Conservation (phyloP, 2,888 invertebrate genomes). For the Melanargia galathea region DNA sequence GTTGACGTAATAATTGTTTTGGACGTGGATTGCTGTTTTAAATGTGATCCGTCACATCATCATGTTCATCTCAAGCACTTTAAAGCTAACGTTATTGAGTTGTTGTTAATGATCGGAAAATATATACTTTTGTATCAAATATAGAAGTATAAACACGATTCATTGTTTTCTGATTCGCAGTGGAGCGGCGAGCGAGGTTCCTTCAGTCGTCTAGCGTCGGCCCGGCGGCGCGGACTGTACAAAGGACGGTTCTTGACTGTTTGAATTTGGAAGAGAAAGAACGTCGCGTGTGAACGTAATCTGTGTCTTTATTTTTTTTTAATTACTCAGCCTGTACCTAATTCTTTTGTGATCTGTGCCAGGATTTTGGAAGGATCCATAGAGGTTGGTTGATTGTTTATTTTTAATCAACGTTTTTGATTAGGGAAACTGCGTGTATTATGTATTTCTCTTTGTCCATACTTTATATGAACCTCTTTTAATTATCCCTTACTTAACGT, state of each 20-base stretch:
- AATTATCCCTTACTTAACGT: too few relatives aligned
- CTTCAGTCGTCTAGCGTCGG: conserved; percentile 58
- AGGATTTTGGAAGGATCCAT: conserved; percentile 58
- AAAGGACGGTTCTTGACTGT: conserved; percentile 18
- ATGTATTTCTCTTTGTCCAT: background rate
- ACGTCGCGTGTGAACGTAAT: conserved; percentile 65
- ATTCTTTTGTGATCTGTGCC: conserved; percentile 59
- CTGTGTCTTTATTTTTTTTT: conserved; percentile 59
- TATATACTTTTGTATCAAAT: conserved; percentile 45
- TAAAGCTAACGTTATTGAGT: background rate
- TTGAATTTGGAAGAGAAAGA: conserved; percentile 20
- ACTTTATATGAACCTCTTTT: too few relatives aligned
- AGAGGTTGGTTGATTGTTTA: conserved; percentile 56
- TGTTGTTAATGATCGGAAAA: conserved; percentile 15
- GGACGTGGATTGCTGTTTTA: background rate
- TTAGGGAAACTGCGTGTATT: background rate
- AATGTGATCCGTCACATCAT: background rate
- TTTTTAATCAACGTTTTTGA: conserved; percentile 20
- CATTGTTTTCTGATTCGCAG: conserved; percentile 44
- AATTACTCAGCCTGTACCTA: conserved; percentile 23
- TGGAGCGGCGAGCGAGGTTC: conserved; percentile 19
- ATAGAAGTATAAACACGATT: conserved; percentile 46
- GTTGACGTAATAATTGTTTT: background rate
- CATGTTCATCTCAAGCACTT: background rate
- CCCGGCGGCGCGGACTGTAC: conserved; percentile 59